Evolutionary conservation across 2,113 vertebrate genomes (phyloP), one percentile per base, ranked within the genome.

Genomic region (Andinoacara biseriatus): DNA sequence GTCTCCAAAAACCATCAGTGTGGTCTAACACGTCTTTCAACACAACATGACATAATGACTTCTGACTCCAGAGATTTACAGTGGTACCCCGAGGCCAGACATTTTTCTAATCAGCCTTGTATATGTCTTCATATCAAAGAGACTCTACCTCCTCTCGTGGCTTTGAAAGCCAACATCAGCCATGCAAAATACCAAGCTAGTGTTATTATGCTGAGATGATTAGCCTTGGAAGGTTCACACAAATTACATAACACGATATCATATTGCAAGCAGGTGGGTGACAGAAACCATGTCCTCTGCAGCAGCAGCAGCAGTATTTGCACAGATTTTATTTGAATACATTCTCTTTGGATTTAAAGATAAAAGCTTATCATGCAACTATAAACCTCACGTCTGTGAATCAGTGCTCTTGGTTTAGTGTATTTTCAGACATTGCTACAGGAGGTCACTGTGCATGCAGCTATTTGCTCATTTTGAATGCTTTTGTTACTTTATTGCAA

Each of bases 261-360:
- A 76, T 78, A 83, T 92, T 92, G 67, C 91, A 83, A 79, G 86
- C 86, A 91, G 86, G 78, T 91, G 85, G 77, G 84, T 78, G 85
- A 76, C 84, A 86, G 87, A 78, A 77, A 80, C 26, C 20, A 8
- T 60, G 82, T 83, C 86, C 82, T 83, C 46, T 80, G 72, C 72
- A 40, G 29, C 57, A 33, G 49, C 4, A 60, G 67, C n/a, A n/a
- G 29, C 35, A 81, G 58, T 40, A 35, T 60, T 75, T 46, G 15
- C 59, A 18, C 35, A 61, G 31, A 38, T 40, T 72, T 56, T 46
- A 49, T 76, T 76, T 67, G 20, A 72, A 49, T 14, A 20, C 20
- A 72, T 49, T 72, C 5, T 29, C 10, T 4, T 52, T 69, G 10
- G 40, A 69, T 29, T 52, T 29, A 57, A 63, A 58, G 6, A 38